These are phyloP conservation scores for Pseudococcus longispinus DNA, from an alignment of 2,888 invertebrate species.

Conservation along the genomic window DNA sequence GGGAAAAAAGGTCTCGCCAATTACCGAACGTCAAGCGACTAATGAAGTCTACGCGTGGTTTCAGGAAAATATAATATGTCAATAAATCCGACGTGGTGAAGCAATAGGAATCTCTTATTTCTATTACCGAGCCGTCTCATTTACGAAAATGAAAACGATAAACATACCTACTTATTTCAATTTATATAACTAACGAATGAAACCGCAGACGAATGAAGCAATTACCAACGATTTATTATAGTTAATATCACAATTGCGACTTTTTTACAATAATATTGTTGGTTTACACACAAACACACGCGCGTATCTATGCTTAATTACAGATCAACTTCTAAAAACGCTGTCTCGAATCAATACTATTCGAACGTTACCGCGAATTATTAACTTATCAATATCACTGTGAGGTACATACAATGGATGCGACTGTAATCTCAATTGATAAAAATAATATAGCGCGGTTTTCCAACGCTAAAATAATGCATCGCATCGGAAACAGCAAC, in stretches of 20 bases:
- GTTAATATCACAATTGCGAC: conserved; percentile 15
- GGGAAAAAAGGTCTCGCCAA: not conserved
- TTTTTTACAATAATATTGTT: conserved; percentile 1
- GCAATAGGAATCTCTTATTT: too few relatives aligned
- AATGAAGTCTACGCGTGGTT: too few relatives aligned
- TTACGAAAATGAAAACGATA: not conserved
- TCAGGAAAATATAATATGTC: too few relatives aligned
- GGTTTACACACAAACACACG: not conserved
- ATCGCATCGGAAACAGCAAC: not conserved
- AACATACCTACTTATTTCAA: not conserved
- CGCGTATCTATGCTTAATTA: not conserved
- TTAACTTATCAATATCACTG: not conserved
- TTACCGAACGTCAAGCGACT: not conserved
- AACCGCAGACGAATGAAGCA: not conserved
- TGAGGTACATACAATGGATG: not conserved
- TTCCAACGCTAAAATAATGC: not conserved
- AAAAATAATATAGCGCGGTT: not conserved
- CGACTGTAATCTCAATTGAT: not conserved
- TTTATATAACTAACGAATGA: not conserved
- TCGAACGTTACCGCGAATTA: not conserved
- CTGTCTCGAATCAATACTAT: not conserved
- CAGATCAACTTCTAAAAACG: not conserved
- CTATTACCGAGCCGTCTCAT: not conserved
- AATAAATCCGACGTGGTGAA: too few relatives aligned
- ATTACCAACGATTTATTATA: not conserved